Evolutionary conservation across 2,113 vertebrate species (phyloP).

Genomic region (Protobothrops flavoviridis): DNA sequence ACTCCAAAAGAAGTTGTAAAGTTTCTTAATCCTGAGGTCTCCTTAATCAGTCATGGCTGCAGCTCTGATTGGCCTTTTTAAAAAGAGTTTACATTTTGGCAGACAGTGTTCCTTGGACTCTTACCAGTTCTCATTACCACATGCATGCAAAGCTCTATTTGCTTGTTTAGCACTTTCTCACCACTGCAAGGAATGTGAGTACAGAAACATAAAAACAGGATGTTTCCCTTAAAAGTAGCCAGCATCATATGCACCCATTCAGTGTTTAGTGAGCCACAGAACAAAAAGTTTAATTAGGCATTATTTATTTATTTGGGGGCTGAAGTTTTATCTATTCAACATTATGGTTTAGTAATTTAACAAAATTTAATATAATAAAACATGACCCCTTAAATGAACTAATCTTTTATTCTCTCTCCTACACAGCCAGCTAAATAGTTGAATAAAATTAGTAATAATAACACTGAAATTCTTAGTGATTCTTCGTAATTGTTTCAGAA

Average conservation of each 20-base stretch:
- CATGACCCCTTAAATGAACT: neutral
- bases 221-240: neutral
- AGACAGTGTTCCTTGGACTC: neutral
- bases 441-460: neutral
- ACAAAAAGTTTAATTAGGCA: neutral
- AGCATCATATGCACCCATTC: neutral
- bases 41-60: neutral
- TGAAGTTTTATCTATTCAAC: neutral
- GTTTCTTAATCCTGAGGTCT: neutral
- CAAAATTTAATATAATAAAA: neutral
- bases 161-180: constrained; percentile 25
- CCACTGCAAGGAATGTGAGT: neutral
- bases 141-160: neutral
- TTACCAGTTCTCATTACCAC: neutral
- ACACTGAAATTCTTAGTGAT: neutral
- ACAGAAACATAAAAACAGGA: neutral
- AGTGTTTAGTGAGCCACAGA: neutral
- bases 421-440: neutral
- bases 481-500: neutral
- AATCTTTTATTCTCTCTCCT: neutral
- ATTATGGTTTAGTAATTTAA: neutral
- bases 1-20: neutral
- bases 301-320: neutral
- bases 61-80: constrained; percentile 18
- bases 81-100: neutral